Conservation (phyloP, 2,797 vertebrate genomes). For the Etheostoma perlongum region DNA sequence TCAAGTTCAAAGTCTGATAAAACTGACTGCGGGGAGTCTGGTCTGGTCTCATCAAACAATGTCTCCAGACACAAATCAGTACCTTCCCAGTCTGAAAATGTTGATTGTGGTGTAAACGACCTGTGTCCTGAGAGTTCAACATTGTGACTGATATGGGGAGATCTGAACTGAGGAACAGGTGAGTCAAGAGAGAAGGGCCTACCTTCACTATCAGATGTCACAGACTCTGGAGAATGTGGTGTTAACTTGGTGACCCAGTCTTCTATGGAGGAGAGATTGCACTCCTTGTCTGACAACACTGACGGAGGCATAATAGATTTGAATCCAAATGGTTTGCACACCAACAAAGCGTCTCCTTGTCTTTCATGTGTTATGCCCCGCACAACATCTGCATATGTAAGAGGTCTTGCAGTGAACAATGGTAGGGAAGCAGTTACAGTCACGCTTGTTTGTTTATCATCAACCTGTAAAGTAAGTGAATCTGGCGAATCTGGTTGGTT, state of each 20-base stretch:
- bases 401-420: not conserved
- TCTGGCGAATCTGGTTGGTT: conserved; percentile 30
- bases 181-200: conserved; percentile 12
- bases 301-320: not conserved
- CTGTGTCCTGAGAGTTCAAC: not conserved
- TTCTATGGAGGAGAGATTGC: not conserved
- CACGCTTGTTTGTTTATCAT: not conserved
- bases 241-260: not conserved
- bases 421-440: not conserved
- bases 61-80: conserved; percentile 34
- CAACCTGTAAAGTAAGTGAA: not conserved
- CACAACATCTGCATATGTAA: conserved; percentile 24
- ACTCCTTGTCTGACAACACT: not conserved
- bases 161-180: conserved; percentile 16
- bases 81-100: conserved; percentile 16
- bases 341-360: not conserved
- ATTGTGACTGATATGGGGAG: not conserved
- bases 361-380: not conserved
- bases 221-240: not conserved
- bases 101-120: conserved; percentile 10
- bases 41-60: conserved; percentile 30
- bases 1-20: conserved; percentile 17
- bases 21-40: conserved; percentile 45
- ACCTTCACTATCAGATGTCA: not conserved
- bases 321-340: not conserved